Percentiles rank a stretch among this genome's conserved stretches.
phyloP scores from a whole-genome alignment of 2,113 vertebrate species.

The Cacatua alba region DNA sequence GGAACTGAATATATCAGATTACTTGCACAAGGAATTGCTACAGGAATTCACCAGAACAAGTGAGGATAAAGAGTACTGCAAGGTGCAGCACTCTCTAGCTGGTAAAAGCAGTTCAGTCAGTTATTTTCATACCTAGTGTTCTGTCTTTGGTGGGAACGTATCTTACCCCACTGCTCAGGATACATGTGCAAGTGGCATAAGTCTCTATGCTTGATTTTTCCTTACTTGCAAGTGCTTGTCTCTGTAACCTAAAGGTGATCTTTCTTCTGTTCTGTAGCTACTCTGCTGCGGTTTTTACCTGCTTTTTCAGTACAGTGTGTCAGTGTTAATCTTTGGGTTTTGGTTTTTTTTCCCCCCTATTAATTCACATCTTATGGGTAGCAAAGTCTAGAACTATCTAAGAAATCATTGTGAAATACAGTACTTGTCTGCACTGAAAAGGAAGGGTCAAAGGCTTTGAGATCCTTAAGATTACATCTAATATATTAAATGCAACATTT shows the following conservation, averaged over 20 bases:
- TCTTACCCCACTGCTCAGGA: neutral
- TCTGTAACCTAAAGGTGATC: neutral
- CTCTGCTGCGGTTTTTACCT: neutral
- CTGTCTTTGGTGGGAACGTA: neutral
- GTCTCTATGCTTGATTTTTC: neutral
- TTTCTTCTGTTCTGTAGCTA: neutral
- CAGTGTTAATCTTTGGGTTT: neutral
- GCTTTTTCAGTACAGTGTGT: neutral
- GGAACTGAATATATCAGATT: neutral
- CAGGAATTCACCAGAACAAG: neutral
- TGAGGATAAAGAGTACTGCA: neutral
- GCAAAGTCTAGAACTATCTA: neutral
- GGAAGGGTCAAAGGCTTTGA: constrained; percentile 21
- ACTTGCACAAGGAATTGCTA: neutral
- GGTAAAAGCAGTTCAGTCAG: neutral
- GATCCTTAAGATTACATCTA: constrained; percentile 14
- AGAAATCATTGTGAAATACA: neutral
- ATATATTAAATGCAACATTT: neutral
- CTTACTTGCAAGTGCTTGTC: neutral
- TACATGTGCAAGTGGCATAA: neutral
- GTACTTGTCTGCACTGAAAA: neutral
- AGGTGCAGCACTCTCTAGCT: neutral
- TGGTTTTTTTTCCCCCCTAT: neutral
- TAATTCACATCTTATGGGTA: neutral
- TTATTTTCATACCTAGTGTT: neutral